Evolutionary conservation across 2,113 vertebrate genomes (phyloP), one percentile per base, ranked within the genome.

Genomic region (Stigmatopora nigra): DNA sequence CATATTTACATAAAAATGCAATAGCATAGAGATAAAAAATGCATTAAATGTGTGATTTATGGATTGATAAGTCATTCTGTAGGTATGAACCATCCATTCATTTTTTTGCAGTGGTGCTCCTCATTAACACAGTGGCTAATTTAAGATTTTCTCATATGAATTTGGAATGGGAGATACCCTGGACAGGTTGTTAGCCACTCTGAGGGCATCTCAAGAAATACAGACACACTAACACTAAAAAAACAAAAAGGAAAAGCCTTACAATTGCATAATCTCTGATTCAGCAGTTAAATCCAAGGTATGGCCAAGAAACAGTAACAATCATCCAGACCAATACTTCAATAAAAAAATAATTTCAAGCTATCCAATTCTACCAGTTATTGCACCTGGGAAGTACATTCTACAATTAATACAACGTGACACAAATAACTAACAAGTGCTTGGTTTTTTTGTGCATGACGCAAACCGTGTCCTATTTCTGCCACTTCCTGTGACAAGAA

Each of bases 401-500:
- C 7, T 4, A 41, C 35, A 61, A 63, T 63, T 49, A 63, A 41
- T 5, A 45, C 4, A 55, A n/a, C 36, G 22, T 25, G 16, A 25
- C 19, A 61, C 17, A 63, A 63, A 36, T 36, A 36, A 49, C 59
- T 2, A 4, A 15, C 16, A 67, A 0, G 0, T 45, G 22, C 44
- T 25, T 38, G 10, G 41, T 13, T 49, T 49, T 49, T 49, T 36
- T 41, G 41, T 57, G 63, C 25, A 17, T 64, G 56, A 63, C 31
- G 35, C 35, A 63, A 12, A 56, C 9, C n/a, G 53, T 20, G 36
- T 11, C 47, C 64, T 19, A 64, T 17, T 56, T 47, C 60, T 36
- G 38, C 14, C 45, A 12, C 35, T 31, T 15, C 59, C 31, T 56
- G 53, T 25, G 20, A 61, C 48, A 63, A 68, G 45, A 56, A 49